Base-by-base conservation (phyloP, 2,797 vertebrate species). In the Hipposideros larvatus region DNA sequence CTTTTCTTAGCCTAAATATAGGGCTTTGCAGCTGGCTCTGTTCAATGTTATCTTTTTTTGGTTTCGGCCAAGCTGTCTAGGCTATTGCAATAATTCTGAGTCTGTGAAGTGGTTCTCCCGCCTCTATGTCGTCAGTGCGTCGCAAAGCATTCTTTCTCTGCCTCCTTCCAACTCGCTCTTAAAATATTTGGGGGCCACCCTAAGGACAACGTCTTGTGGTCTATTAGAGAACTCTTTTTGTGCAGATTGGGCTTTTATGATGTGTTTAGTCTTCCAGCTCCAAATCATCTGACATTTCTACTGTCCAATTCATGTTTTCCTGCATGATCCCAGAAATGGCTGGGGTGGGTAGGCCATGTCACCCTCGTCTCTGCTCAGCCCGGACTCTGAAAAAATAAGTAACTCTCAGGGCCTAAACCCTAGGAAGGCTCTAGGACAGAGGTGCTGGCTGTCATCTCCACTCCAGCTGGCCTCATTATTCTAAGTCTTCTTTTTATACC, bases 1-100 rank as follows among this genome's bases (percentile, higher is more conserved):
- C 55, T 77, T 24, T 77, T 34, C 51, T 26, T 9, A 65, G 79
- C 77, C 96, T 93, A 95, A 93, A 95, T 80, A 41, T 80, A 94
- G 74, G 77, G 53, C 78, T 97, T 91, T 78, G 73, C n/a, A 70
- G 78, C 77, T 28, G 89, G 87, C 82, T 96, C 90, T 95, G 92
- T 51, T 92, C 53, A 63, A 7, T 91, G 74, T 96, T 92, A 94
- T 59, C 78, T 19, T 83, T 74, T 37, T 48, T 75, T 46, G 59
- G 70, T 95, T 96, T 97, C 55, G 82, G 82, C 97, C 95, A 91
- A 89, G 74, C 79, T 97, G 94, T 96, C 96, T 24, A 88, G 65
- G 88, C 86, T 51, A 37, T 37, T 57, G 70, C 43, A 95, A 92
- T 55, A 26, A 75, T 79, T 71, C 61, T 75, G 53, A 92, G 53